Evolutionary conservation across 2,113 vertebrate species (phyloP), one percentile per base, ranked within the genome.

Genomic region (Tricholaema leucomelas): DNA sequence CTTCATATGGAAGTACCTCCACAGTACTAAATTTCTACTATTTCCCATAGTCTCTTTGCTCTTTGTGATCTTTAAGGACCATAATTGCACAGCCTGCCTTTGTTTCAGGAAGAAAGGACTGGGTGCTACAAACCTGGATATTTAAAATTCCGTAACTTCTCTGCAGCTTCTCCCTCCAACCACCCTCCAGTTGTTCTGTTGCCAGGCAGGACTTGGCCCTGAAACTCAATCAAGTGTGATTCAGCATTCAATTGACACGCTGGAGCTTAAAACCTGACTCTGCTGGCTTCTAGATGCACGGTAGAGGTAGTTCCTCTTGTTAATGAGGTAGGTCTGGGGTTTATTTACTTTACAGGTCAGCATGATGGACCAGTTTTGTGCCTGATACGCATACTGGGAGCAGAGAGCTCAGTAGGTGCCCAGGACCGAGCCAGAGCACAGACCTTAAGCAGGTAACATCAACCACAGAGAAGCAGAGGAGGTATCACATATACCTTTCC

Each of bases 281-380:
- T 71, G 17, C 64, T 88, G 60, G 28, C 71, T 91, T 87, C 85
- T 30, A 77, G 67, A 77, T 74, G n/a, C 56, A 80, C 27, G 35
- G 56, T 10, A 73, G 55, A 81, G 50, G 63, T 50, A 48, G 60
- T 64, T 92, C 66, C 56, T 82, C 60, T 20, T 71, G 31, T 74
- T 83, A 46, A 46, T 1, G 12, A 48, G 19, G 75, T 63, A 63
- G 33, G 28, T 82, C 78, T 70, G 5, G 11, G 10, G 10, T 87
- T 84, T 95, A 14, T 87, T 95, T 94, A 8, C 92, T 92, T 91
- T 91, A 89, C 75, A 92, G 67, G 31, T 93, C 93, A 92, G 78
- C 67, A 66, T 2, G 40, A 89, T 46, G 72, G 60, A 42, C 28
- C 50, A 28, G 44, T n/a, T 92, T 70, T 70, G 50, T 36, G 21